Evolutionary conservation across 2,888 invertebrate species (phyloP).

Genomic region (Cistogaster globosa): DNA sequence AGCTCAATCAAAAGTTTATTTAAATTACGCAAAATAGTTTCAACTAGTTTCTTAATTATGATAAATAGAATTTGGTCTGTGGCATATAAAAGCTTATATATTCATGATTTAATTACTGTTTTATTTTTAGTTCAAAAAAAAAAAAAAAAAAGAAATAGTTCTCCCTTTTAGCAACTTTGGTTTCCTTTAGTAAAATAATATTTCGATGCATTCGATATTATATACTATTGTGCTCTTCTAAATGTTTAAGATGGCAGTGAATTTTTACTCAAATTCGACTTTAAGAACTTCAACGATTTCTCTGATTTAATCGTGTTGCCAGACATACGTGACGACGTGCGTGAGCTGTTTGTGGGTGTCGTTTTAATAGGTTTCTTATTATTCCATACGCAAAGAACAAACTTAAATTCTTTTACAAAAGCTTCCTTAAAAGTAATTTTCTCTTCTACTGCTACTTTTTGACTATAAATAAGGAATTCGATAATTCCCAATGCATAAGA

Average conservation of each 20-base stretch:
- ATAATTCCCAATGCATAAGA: constrained; percentile 90
- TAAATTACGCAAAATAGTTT: no score
- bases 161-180: no score
- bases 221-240: no score
- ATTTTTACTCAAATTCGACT: constrained; percentile 32
- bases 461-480: constrained; percentile 93
- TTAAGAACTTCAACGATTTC: constrained; percentile 34
- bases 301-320: constrained; percentile 75
- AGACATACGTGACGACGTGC: constrained; percentile 75
- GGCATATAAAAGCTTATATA: no score
- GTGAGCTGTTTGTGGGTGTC: constrained; percentile 75
- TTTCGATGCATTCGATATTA: no score
- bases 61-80: no score
- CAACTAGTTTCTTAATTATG: no score
- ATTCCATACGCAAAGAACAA: constrained; percentile 78
- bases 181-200: no score
- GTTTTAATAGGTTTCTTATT: constrained; percentile 77
- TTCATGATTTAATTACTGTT: no score
- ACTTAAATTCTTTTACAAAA: constrained; percentile 75
- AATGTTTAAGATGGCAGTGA: constrained; percentile 72
- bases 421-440: constrained; percentile 81
- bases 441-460: constrained; percentile 89
- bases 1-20: no score
- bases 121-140: no score
- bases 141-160: no score